Percentiles rank a stretch among this genome's conserved stretches.
Conservation (phyloP, 2,888 invertebrate species). For the Zygaena filipendulae region DNA sequence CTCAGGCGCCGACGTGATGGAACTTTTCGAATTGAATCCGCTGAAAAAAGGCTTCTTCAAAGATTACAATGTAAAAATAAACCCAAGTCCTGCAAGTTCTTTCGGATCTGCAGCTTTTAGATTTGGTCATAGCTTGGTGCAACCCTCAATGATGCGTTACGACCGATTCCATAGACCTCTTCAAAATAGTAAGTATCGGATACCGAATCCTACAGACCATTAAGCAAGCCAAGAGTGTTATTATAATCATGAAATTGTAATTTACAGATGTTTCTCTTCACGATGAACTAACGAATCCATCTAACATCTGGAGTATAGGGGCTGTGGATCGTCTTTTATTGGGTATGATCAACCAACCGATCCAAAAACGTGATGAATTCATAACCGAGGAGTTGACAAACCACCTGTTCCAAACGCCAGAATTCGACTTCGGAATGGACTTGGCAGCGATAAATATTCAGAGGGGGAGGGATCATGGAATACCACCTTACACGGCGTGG, state of each 20-base stretch:
- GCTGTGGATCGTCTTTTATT: constrained; percentile 82
- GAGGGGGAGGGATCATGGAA: constrained; percentile 85
- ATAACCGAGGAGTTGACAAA: constrained; percentile 84
- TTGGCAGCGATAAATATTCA: constrained; percentile 90
- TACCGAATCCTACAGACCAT: not conserved
- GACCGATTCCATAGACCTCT: constrained; percentile 76
- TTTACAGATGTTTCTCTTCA: constrained; percentile 81
- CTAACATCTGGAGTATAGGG: constrained; percentile 80
- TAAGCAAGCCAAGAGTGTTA: constrained; percentile 2
- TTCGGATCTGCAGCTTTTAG: constrained; percentile 87
- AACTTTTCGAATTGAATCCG: constrained; percentile 79
- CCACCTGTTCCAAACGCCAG: constrained; percentile 80
- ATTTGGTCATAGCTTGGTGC: constrained; percentile 89
- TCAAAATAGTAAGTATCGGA: constrained; percentile 72
- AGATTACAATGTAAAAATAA: constrained; percentile 75
- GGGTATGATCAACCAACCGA: constrained; percentile 80
- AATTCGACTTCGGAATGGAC: constrained; percentile 83
- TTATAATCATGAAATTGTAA: not conserved
- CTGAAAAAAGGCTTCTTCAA: constrained; percentile 75
- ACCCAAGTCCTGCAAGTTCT: constrained; percentile 81
- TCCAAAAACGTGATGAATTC: constrained; percentile 84
- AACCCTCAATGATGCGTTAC: constrained; percentile 78
- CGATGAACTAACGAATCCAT: constrained; percentile 76
- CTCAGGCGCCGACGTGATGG: constrained; percentile 77
- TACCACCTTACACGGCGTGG: constrained; percentile 84